Base-by-base conservation (phyloP, 2,888 invertebrate species). In the Alviniconcha strummeri region DNA sequence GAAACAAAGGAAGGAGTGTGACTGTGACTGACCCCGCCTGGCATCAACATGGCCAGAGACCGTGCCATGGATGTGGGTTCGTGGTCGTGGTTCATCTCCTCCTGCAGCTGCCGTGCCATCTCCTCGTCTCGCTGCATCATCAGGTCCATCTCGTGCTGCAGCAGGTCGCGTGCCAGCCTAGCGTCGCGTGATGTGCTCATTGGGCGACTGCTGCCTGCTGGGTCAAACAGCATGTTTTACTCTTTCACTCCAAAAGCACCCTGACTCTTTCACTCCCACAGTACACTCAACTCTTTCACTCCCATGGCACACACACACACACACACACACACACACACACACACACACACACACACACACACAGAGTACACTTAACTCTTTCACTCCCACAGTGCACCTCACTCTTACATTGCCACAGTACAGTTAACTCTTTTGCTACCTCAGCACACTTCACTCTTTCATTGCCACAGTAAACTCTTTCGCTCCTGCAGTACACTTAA, bases 61-160 rank as follows among this genome's bases (percentile, higher is more conserved):
- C n/a, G 71, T 1, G 71, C 60, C 8, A 13, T 11, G 13, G 60
- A 13, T 60, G 67, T 11, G 17, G n/a, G 56, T 5, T 17, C 54
- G 4, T 72, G 36, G 7, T 74, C 67, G 13, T 54, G 17, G 15
- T 82, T 64, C 9, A 55, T 57, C 11, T 82, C 82, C 5, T 77
- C 71, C 64, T 82, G 82, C 7, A 82, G 75, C 36, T 82, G 75
- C 19, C 82, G 56, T 9, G 82, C 82, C 55, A 82, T 75, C 54
- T 82, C 82, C 9, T 82, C 82, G 67, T 82, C 82, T 11, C 76
- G n/a, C 17, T 52, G 71, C 69, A 82, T 55, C 76, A 82, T 77
- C 19, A 77, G 81, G 19, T 86, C 83, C 86, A 84, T 84, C 52
- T 86, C 86, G 6, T 83, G 82, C 80, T 86, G 83, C 60, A 84